These are phyloP conservation scores for Stramonita haemastoma DNA, from an alignment of 2,888 invertebrate species.

Conservation along the genomic window DNA sequence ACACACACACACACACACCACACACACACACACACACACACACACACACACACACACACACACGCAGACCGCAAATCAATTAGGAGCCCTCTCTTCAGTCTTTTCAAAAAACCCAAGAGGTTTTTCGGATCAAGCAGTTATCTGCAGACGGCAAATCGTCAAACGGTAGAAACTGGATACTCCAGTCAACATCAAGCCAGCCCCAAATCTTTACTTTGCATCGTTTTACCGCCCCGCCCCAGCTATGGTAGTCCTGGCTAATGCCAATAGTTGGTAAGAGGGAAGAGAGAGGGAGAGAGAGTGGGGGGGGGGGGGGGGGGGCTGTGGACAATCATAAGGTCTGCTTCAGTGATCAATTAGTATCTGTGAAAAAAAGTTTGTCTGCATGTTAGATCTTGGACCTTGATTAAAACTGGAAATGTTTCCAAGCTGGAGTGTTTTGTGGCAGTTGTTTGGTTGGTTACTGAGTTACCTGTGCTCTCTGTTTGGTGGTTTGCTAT, in stretches of 20 bases:
- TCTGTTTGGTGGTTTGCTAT: no score
- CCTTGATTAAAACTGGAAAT: no score
- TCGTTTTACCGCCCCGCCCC: conserved; percentile 30
- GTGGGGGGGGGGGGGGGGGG: background rate
- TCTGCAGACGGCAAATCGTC: conserved; percentile 28
- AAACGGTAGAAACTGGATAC: conserved; percentile 19
- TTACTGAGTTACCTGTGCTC: no score
- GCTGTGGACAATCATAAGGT: no score
- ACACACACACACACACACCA: background rate
- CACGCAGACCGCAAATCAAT: background rate
- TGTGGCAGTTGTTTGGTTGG: no score
- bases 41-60: conserved; percentile 10
- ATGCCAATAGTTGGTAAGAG: background rate
- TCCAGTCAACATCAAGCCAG: conserved; percentile 21
- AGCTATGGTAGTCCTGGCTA: background rate
- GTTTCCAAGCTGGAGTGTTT: no score
- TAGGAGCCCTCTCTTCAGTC: background rate
- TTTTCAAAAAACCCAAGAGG: background rate
- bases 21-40: background rate
- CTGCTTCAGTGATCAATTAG: no score
- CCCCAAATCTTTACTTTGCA: conserved; percentile 18
- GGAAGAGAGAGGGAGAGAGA: background rate
- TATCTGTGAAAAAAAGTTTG: no score
- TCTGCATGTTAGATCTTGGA: no score
- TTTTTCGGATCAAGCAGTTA: conserved; percentile 31